phyloP scores from a whole-genome alignment of 2,888 invertebrate genomes.

The Liopterus haemorrhoidalis region DNA sequence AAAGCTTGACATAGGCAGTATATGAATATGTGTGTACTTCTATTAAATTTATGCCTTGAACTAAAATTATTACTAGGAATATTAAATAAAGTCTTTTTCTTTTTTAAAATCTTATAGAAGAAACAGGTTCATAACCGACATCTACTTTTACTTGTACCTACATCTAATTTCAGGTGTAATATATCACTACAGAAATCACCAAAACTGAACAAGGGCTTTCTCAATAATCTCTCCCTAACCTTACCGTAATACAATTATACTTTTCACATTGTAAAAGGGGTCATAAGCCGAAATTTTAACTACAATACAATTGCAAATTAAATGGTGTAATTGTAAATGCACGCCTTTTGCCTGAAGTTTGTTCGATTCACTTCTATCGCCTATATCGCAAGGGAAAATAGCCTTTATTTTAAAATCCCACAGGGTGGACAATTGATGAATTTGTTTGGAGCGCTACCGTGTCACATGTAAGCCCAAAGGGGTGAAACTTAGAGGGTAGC shows the following conservation, averaged over 20 bases:
- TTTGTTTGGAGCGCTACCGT: slow-evolving; percentile 32
- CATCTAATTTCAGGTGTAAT: too few relatives aligned
- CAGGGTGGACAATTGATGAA: slow-evolving; percentile 34
- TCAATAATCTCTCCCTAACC: too few relatives aligned
- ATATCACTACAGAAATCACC: too few relatives aligned
- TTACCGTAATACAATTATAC: slow-evolving; percentile 32
- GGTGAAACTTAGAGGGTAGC: slow-evolving; percentile 32
- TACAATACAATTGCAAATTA: slow-evolving; percentile 38
- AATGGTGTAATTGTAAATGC: slow-evolving; percentile 36
- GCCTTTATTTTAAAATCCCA: slow-evolving; percentile 28
- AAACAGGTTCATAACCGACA: too few relatives aligned
- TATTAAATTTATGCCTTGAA: too few relatives aligned
- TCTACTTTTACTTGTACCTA: too few relatives aligned
- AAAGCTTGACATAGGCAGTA: too few relatives aligned
- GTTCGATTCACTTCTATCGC: background rate
- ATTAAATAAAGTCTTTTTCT: too few relatives aligned
- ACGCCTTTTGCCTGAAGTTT: background rate
- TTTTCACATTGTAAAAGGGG: slow-evolving; percentile 31
- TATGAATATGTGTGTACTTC: too few relatives aligned
- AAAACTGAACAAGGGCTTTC: too few relatives aligned
- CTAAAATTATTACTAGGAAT: too few relatives aligned
- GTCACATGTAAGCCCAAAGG: slow-evolving; percentile 33
- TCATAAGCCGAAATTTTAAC: slow-evolving; percentile 39
- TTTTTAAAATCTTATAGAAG: too few relatives aligned
- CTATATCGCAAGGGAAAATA: slow-evolving; percentile 22